Conservation (phyloP, 2,113 vertebrate species). For the Tachysurus fulvidraco region DNA sequence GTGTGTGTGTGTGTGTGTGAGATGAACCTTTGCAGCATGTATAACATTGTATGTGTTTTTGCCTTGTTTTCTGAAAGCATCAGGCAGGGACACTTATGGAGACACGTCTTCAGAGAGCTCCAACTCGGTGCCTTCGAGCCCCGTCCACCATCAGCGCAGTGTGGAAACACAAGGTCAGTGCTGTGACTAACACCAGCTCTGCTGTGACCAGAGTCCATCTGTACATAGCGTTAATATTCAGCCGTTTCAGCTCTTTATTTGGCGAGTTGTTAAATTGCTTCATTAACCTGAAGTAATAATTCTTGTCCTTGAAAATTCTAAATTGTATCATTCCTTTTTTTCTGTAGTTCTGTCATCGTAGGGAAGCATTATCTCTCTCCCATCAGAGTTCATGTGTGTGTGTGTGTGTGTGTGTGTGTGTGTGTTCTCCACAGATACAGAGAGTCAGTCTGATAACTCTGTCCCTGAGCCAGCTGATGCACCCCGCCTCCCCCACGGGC, state of each 20-base stretch:
- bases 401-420: conserved; percentile 7
- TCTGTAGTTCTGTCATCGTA: background rate
- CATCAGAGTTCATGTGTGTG: background rate
- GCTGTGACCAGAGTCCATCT: background rate
- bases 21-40: background rate
- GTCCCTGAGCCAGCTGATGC: conserved; percentile 68
- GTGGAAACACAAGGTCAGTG: conserved; percentile 84
- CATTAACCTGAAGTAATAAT: background rate
- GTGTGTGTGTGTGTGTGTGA: background rate
- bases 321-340: background rate
- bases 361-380: background rate
- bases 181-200: background rate
- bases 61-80: conserved; percentile 59
- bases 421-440: conserved; percentile 71
- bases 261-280: background rate
- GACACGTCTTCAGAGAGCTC: conserved; percentile 89
- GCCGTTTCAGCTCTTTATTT: background rate
- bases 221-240: rapidly evolving
- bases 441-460: conserved; percentile 85
- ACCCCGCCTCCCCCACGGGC: conserved; percentile 56
- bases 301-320: background rate
- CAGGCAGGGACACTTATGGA: conserved; percentile 81
- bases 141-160: conserved; percentile 81
- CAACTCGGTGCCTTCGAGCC: conserved; percentile 84
- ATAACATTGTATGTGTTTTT: background rate